Evolutionary conservation across 64 coral and sea anemone genomes (phyloP), one percentile per base, ranked within the genome.

Genomic region (Hydrozoanthus tunicans): DNA sequence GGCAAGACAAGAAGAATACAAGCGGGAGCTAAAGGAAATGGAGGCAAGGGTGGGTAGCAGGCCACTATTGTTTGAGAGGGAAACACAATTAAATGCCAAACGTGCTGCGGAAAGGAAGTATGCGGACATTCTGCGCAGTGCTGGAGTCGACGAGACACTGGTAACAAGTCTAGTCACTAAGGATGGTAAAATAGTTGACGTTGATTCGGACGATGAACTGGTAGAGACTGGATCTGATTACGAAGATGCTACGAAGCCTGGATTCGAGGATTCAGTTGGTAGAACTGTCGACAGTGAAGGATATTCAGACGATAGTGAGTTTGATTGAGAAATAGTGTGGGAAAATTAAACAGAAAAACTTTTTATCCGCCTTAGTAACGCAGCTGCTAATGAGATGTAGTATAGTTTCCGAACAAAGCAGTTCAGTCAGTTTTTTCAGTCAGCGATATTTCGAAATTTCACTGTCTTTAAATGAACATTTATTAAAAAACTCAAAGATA

Each of bases 61-160:
- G 83, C 97, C 97, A 3, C 85, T 99, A 0, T 64, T 99, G n/a
- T 99, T 99, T 83, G 97, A 99, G 83, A 90, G 92, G n/a, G 93
- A 99, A 86, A 93, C 97, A 12, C 97, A 96, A 61, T 57, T 62
- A 9, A 99, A 89, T 26, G 97, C 97, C 1, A 99, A 91, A 79
- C 89, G 94, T 43, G 90, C 92, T 3, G 97, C 97, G 9, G 97
- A 99, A 79, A 89, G 94, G 52, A 99, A 99, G 62, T 99, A 99
- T 70, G 94, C 88, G 27, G 91, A 95, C 65, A 96, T 99, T 25
- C 77, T 99, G 59, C 94, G 97, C 52, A 95, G 56, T 86, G 97
- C 97, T 3, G 97, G 97, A 59, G 97, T 99, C 67, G 89, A 94
- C 17, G 97, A 95, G 64, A 65, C 81, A 32, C 80, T 99, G 20